Evolutionary conservation across 2,113 vertebrate species (phyloP), one percentile per base, ranked within the genome.

Genomic region (Haemorhous mexicanus): DNA sequence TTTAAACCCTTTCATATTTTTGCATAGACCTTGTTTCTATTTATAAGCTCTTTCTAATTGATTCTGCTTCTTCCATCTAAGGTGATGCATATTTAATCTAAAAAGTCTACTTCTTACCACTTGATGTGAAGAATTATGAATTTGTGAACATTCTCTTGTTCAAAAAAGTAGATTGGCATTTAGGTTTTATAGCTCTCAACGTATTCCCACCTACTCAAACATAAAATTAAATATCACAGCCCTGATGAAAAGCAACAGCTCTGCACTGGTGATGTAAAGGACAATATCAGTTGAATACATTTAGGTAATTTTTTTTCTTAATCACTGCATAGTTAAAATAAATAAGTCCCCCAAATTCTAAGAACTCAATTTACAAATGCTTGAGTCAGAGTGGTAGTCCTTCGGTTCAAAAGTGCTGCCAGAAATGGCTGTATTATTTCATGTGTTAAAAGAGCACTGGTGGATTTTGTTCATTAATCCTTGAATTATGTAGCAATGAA

Each of bases 141-240:
- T 95, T 96, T 89, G 52, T 80, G 93, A 88, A 75, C 33, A 14
- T 91, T 93, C 85, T 94, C 92, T 94, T 94, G 84, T 96, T 90
- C 86, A 89, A 69, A 90, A 94, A 94, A 93, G 72, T 91, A 89
- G 87, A 94, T 90, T 96, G 95, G 83, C 87, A 95, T 93, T 96
- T 91, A 86, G 59, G 44, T 94, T 94, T 95, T 84, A 63, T 94
- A 93, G 62, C 72, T 95, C 75, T 93, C 76, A 55, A 53, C 39
- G 76, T 95, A 97, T 83, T 95, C 88, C 92, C 80, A 89, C 84
- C 91, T 93, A 95, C 87, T 93, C 93, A 90, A 87, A 96, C 92
- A 94, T 91, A 80, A 95, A 97, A 94, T 96, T 92, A 97, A 95
- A 92, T 95, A 95, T 58, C 91, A 55, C 63, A 69, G 78, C 75